phyloP scores from a whole-genome alignment of 2,113 vertebrate genomes.

The Siphamia tubifer region DNA sequence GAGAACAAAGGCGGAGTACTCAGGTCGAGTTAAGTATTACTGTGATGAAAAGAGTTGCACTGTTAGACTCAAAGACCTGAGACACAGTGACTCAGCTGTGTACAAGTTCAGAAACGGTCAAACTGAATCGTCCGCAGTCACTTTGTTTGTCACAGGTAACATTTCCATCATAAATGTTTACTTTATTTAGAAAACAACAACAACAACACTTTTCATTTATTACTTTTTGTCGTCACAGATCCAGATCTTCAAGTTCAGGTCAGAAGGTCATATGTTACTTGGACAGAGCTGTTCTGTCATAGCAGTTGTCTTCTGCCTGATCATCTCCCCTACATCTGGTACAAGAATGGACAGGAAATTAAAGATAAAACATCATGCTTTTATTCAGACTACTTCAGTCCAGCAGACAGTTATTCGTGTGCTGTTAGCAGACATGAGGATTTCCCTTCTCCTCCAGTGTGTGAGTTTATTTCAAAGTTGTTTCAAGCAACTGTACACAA shows the following conservation, averaged over 20 bases:
- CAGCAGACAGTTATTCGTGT: neutral
- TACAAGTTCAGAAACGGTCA: constrained; percentile 13
- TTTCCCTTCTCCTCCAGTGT: neutral
- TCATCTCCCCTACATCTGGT: constrained; percentile 12
- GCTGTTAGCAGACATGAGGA: neutral
- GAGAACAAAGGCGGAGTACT: neutral
- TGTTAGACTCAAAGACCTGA: constrained; percentile 20
- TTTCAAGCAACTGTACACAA: no score
- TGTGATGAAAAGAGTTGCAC: rapidly evolving
- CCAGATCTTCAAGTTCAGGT: neutral
- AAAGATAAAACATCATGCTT: rapidly evolving
- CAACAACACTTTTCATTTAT: no score
- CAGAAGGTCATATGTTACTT: rapidly evolving
- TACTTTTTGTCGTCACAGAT: neutral
- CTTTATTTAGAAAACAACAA: no score
- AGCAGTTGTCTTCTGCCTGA: neutral
- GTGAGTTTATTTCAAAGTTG: constrained; percentile 1
- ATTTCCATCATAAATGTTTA: no score
- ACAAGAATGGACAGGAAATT: neutral
- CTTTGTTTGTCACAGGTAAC: constrained; percentile 21
- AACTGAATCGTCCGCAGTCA: neutral
- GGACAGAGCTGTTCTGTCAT: neutral
- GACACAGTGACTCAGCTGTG: constrained; percentile 1
- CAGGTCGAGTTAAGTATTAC: neutral
- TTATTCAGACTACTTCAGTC: rapidly evolving